Evolutionary conservation across 2,797 vertebrate genomes (phyloP), one percentile per base, ranked within the genome.

Genomic region (Basileuterus tristriatus): DNA sequence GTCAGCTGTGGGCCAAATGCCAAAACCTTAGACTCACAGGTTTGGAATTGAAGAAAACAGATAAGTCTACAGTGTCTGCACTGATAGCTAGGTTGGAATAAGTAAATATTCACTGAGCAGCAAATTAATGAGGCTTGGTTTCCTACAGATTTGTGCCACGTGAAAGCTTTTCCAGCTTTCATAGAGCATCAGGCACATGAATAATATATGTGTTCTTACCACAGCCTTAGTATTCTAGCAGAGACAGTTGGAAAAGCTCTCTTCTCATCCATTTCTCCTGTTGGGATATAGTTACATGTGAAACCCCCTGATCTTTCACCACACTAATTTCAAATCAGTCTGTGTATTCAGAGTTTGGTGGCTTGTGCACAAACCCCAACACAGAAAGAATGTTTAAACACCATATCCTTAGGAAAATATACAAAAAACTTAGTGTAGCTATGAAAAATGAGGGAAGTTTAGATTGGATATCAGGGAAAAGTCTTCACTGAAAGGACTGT

Each of bases 31-130:
- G 59, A 80, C 30, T 65, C 78, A 50, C 24, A 32, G 17, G 4
- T 56, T 29, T 89, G 58, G 36, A 92, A 44, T 13, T 83, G 47
- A 65, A 80, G 89, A 87, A 53, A 44, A 44, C 0, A 88, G 58
- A 14, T 50, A 80, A 80, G 15, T 80, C n/a, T 75, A 60, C 53
- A 22, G 60, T 23, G 52, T 75, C 50, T 89, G 72, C 39, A 30
- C 58, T 86, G 79, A 37, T 81, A 67, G 89, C 88, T 68, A 30
- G 29, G 39, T 59, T 89, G 69, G 71, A 93, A 89, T 52, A 63
- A 86, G n/a, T 58, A 95, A 91, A 91, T 85, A 80, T 19, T 77
- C 79, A 89, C 79, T 46, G 75, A 89, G 64, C 89, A 92, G 75
- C 37, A 68, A 75, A 71, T 55, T 92, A 89, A 62, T 0, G 0